Conservation (phyloP, 2,113 vertebrate species). For the Pelvicachromis taeniatus region DNA sequence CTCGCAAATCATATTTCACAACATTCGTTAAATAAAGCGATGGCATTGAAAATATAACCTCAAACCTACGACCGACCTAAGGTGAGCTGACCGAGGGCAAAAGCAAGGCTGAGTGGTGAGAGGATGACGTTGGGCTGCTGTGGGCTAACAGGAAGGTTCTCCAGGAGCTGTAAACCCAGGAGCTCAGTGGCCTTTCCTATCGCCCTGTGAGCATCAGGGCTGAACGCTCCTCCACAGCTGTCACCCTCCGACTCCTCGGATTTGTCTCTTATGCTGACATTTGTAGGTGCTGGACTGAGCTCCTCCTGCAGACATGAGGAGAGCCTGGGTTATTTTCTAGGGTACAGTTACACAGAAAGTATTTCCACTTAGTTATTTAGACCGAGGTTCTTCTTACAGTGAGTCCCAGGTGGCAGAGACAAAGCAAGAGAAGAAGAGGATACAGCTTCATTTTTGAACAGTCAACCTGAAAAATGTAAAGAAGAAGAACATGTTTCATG, state of each 20-base stretch:
- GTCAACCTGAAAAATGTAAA: constrained; percentile 11
- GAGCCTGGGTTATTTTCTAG: neutral
- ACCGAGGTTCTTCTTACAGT: constrained; percentile 20
- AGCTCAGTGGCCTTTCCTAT: constrained; percentile 33
- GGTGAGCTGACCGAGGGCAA: constrained; percentile 40
- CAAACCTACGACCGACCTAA: constrained; percentile 14
- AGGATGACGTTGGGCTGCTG: constrained; percentile 35
- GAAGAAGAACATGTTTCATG: neutral
- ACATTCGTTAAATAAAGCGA: neutral
- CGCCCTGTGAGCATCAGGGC: neutral
- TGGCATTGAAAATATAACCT: neutral
- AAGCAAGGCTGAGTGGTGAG: constrained; percentile 41
- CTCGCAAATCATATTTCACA: neutral
- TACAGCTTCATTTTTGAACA: constrained; percentile 33
- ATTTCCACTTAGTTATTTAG: neutral
- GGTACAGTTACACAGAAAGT: neutral
- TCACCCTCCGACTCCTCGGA: neutral
- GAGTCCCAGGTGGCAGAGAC: constrained; percentile 13
- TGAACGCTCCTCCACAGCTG: neutral
- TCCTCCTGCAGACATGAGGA: neutral
- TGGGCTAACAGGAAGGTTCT: constrained; percentile 5
- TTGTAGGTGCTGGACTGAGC: neutral
- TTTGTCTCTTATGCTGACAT: neutral
- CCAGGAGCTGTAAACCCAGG: constrained; percentile 33
- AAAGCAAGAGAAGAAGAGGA: constrained; percentile 21